phyloP scores from a whole-genome alignment of 2,113 vertebrate genomes.

The Desmodus rotundus region DNA sequence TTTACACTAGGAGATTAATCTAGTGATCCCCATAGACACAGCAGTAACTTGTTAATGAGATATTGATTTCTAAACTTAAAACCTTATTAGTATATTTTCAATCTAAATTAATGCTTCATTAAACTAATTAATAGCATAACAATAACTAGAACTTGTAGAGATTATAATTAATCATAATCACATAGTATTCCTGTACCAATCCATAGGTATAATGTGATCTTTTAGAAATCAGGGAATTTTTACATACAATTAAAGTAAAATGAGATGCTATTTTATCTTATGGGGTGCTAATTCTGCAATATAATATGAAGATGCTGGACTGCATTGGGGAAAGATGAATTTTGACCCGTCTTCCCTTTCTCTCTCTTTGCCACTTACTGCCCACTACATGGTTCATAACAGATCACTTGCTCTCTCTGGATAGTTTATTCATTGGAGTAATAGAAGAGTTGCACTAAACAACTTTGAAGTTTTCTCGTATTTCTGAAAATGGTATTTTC shows the following conservation, averaged over 20 bases:
- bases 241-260: not conserved
- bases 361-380: not conserved
- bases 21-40: slow-evolving; percentile 41
- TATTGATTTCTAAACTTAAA: slow-evolving; percentile 79
- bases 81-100: slow-evolving; percentile 69
- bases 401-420: not conserved
- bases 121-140: slow-evolving; percentile 74
- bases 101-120: slow-evolving; percentile 72
- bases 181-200: not conserved
- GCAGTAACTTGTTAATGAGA: slow-evolving; percentile 72
- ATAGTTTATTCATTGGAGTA: not conserved
- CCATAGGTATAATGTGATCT: not conserved
- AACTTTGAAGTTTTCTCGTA: not conserved
- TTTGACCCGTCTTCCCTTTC: not conserved
- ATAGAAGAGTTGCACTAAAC: not conserved
- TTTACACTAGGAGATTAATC: slow-evolving; percentile 43
- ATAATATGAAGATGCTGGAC: not conserved
- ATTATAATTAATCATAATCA: slow-evolving; percentile 29
- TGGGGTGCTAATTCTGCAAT: too few relatives aligned
- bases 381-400: not conserved
- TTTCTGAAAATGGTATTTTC: not conserved
- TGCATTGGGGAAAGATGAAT: not conserved
- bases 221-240: not conserved
- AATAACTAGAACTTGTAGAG: slow-evolving; percentile 45
- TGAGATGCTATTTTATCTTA: not conserved